Evolutionary conservation across 1,140 invertebrate species (phyloP).

Genomic region (Parapsyche elsis): DNA sequence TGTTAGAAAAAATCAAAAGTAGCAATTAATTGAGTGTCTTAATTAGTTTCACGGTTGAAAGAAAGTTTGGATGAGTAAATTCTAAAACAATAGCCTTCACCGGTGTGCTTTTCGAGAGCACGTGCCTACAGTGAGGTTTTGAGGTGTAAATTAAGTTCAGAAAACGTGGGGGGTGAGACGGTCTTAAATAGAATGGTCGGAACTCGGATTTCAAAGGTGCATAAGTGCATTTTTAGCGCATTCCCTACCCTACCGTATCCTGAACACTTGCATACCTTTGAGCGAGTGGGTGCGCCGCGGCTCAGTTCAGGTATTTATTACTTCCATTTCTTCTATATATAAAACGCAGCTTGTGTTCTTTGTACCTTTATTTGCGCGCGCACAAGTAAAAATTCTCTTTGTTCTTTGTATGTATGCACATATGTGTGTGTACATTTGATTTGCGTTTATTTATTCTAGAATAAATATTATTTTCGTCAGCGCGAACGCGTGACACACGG

Average conservation of each 20-base stretch:
- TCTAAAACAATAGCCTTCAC: neutral
- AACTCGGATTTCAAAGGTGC: neutral
- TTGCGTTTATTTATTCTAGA: too few species aligned
- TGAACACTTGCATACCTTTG: neutral
- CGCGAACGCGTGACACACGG: too few species aligned
- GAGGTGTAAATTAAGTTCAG: conserved; percentile 11
- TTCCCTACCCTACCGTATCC: neutral
- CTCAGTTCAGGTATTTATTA: conserved; percentile 1
- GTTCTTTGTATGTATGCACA: too few species aligned
- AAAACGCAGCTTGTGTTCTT: too few species aligned
- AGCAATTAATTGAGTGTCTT: too few species aligned
- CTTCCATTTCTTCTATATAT: neutral
- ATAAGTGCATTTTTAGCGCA: conserved; percentile 18
- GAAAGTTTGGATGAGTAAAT: neutral
- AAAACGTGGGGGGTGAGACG: neutral
- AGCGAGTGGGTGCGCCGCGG: neutral
- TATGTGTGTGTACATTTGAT: too few species aligned
- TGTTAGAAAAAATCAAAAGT: too few species aligned
- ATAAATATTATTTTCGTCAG: too few species aligned
- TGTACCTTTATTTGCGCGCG: too few species aligned
- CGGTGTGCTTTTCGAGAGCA: neutral
- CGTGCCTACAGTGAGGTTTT: neutral
- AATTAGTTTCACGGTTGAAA: too few species aligned
- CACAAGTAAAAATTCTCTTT: too few species aligned
- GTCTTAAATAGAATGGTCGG: conserved; percentile 1